Conservation (phyloP, 1,140 invertebrate species). For the Drosophila hydei region DNA sequence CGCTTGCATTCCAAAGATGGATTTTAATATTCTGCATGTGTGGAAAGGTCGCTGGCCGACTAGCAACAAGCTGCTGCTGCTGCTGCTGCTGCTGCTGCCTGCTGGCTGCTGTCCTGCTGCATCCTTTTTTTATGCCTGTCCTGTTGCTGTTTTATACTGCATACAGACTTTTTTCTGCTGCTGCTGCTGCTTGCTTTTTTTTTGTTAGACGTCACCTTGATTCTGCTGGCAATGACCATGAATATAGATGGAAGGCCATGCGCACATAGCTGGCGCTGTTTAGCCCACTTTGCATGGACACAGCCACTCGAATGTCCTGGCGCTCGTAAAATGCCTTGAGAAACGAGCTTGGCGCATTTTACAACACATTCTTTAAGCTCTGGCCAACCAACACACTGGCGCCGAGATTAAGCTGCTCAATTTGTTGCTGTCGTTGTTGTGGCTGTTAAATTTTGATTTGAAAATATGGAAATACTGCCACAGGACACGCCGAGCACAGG, state of each 20-base stretch:
- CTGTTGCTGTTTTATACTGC: slow-evolving; percentile 39
- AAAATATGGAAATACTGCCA: slow-evolving; percentile 67
- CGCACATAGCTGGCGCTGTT: slow-evolving; percentile 44
- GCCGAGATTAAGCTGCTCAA: slow-evolving; percentile 56
- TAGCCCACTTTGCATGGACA: slow-evolving; percentile 74
- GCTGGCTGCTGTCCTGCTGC: slow-evolving; percentile 31
- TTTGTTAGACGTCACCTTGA: slow-evolving; percentile 70
- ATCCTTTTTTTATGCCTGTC: slow-evolving; percentile 16
- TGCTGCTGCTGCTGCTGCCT: slow-evolving; percentile 22
- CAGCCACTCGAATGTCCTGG: slow-evolving; percentile 23
- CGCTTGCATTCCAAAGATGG: slow-evolving; percentile 79
- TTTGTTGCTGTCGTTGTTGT: slow-evolving; percentile 74
- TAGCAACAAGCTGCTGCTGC: slow-evolving; percentile 30
- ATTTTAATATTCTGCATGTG: slow-evolving; percentile 83
- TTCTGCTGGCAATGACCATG: slow-evolving; percentile 78
- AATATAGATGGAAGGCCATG: slow-evolving; percentile 63
- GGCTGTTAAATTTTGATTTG: slow-evolving; percentile 62
- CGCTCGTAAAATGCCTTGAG: slow-evolving; percentile 48
- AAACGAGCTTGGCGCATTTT: slow-evolving; percentile 58
- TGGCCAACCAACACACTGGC: slow-evolving; percentile 33
- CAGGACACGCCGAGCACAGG: slow-evolving; percentile 51
- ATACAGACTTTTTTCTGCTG: slow-evolving; percentile 13
- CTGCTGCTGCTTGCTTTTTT: slow-evolving; percentile 40
- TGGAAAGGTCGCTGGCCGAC: slow-evolving; percentile 78
- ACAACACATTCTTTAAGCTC: slow-evolving; percentile 44